Percentiles rank a stretch among this genome's conserved stretches.
phyloP scores from a whole-genome alignment of 2,888 invertebrate species.

The Pristionchus maxplancki region DNA sequence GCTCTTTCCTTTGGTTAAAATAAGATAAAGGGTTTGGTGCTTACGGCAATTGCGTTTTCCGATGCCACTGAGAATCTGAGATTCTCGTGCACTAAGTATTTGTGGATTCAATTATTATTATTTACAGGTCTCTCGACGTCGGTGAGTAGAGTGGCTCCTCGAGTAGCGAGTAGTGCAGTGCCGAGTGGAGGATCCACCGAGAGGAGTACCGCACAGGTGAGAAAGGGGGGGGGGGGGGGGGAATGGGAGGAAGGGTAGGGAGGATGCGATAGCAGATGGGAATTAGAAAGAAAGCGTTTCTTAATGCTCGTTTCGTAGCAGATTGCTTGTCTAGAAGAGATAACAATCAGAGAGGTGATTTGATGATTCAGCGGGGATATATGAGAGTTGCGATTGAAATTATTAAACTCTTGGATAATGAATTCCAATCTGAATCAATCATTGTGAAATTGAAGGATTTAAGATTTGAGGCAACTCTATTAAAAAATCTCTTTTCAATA shows the following conservation, averaged over 20 bases:
- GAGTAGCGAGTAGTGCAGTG: background rate
- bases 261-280: background rate
- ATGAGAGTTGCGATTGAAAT: background rate
- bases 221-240: background rate
- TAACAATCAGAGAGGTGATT: background rate
- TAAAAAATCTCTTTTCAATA: too few relatives aligned
- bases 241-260: background rate
- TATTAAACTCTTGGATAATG: background rate
- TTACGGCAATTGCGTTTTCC: too few relatives aligned
- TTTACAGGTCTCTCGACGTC: constrained; percentile 18
- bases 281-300: background rate
- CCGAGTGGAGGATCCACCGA: constrained; percentile 6
- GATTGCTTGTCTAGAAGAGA: too few relatives aligned
- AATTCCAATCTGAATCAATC: too few relatives aligned
- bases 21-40: too few relatives aligned
- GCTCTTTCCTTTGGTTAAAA: too few relatives aligned
- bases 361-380: background rate
- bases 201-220: constrained; percentile 23
- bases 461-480: too few relatives aligned
- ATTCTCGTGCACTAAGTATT: too few relatives aligned
- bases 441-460: too few relatives aligned
- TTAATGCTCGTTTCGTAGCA: background rate
- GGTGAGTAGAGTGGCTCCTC: constrained; percentile 33
- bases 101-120: too few relatives aligned
- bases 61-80: too few relatives aligned